Percentiles rank a stretch among this genome's conserved stretches.
phyloP scores from a whole-genome alignment of 1,140 invertebrate species.

The Idris sp. region DNA sequence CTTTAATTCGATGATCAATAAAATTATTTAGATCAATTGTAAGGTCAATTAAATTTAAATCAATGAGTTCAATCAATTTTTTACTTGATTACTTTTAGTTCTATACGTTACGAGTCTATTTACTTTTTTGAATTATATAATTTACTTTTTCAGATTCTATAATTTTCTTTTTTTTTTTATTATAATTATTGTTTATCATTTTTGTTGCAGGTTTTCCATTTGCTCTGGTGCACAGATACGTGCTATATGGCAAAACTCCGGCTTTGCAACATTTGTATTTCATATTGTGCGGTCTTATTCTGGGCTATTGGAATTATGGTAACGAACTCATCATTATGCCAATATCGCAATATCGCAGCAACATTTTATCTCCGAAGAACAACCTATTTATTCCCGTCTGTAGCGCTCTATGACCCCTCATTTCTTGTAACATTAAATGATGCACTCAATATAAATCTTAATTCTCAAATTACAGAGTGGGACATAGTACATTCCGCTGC shows the following conservation, averaged over 20 bases:
- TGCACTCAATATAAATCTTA: constrained; percentile 43
- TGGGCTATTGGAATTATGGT: constrained; percentile 93
- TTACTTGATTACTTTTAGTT: too few species aligned
- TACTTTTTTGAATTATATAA: too few species aligned
- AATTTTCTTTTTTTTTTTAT: too few species aligned
- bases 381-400: constrained; percentile 35
- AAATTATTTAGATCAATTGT: too few species aligned
- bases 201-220: constrained; percentile 86
- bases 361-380: constrained; percentile 38
- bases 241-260: constrained; percentile 79
- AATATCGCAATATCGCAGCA: constrained; percentile 39
- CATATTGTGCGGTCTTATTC: constrained; percentile 81
- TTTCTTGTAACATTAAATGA: constrained; percentile 36
- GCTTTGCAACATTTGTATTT: constrained; percentile 87
- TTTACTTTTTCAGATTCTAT: too few species aligned
- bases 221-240: constrained; percentile 83
- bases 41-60: too few species aligned
- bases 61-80: too few species aligned
- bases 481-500: constrained; percentile 85
- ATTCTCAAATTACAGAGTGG: constrained; percentile 71
- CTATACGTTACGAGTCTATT: too few species aligned
- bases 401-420: constrained; percentile 38
- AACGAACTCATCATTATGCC: constrained; percentile 60
- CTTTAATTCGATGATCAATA: too few species aligned
- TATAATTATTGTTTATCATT: too few species aligned